Evolutionary conservation across 2,888 invertebrate species (phyloP), one percentile per base, ranked within the genome.

Genomic region (Melanostoma scalare): DNA sequence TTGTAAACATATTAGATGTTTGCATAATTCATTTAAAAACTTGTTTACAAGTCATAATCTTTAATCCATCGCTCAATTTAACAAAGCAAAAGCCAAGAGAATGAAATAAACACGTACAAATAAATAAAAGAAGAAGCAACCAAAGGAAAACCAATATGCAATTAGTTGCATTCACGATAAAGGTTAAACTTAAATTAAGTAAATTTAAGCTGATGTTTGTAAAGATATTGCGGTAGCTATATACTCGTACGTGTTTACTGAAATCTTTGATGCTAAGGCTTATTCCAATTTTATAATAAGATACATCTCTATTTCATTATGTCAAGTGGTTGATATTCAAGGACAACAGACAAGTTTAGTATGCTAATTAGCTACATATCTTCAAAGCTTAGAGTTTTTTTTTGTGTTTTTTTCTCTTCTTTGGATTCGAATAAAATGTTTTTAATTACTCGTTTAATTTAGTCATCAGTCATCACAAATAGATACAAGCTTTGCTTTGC

Each of bases 241-340:
- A 20, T 1, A 20, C 20, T 20, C 20, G 20, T 20, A 20, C 20
- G 20, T 20, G 20, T 20, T 20, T 20, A 20, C 20, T 20, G 0
- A 20, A 20, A 20, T 20, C 20, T 20, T 20, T 48, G 50, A 69
- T 44, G 31, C 31, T 68, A 35, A 60, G 44, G 56, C 65, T 74
- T 63, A 60, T 75, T 60, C 48, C 42, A 40, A 56, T 67, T 76
- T 10, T 33, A 58, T 2, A 46, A 35, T 8, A 52, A 58, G 71
- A 58, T 68, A 71, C 63, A 60, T 61, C 65, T 58, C 58, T 50
- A 63, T 63, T 75, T 60, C 53, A 31, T 72, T 53, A 30, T 71
- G 40, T 10, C 46, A 77, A 77, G 77, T 77, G 68, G 82, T 82
- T 82, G 38, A 69, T 33, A 60, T 63, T 53, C 77, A 82, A 82